phyloP scores from a whole-genome alignment of 2,113 vertebrate genomes.

The Anolis sagrei region DNA sequence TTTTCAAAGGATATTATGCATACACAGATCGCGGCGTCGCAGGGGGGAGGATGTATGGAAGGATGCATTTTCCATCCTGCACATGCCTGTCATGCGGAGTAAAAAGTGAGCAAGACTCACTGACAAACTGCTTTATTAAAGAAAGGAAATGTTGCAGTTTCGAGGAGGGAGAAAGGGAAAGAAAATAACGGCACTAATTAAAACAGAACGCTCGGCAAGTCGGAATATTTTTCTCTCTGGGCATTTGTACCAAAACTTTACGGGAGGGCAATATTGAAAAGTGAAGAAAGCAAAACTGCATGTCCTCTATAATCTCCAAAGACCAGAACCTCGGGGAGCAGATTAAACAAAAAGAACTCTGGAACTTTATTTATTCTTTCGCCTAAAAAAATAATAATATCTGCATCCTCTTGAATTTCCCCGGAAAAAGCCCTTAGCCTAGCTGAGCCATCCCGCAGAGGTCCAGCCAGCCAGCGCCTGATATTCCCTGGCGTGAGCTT shows the following conservation, averaged over 20 bases:
- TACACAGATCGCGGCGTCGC: not conserved
- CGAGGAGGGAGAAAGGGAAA: not conserved
- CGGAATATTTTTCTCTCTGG: conserved; percentile 13
- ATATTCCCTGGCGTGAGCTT: not conserved
- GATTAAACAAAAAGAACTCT: conserved; percentile 53
- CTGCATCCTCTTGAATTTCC: not conserved
- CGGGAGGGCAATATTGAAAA: not conserved
- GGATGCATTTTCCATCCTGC: conserved; percentile 10
- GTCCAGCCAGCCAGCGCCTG: not conserved
- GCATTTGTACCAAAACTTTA: not conserved
- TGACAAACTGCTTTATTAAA: conserved; percentile 68
- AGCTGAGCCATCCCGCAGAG: not conserved
- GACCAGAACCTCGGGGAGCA: conserved; percentile 35
- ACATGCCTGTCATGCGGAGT: conserved; percentile 11
- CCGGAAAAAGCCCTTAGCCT: not conserved
- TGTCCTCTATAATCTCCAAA: conserved; percentile 34
- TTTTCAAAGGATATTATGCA: conserved; percentile 38
- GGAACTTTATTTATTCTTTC: conserved; percentile 32
- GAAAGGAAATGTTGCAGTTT: conserved; percentile 52
- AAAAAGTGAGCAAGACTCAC: conserved; percentile 58
- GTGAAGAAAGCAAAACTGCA: conserved; percentile 34
- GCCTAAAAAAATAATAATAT: accelerated
- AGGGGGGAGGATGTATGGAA: not conserved
- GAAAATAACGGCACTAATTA: conserved; percentile 13
- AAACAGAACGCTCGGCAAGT: not conserved